Conservation (phyloP, 2,113 vertebrate genomes). For the Nothobranchius kuhntae region DNA sequence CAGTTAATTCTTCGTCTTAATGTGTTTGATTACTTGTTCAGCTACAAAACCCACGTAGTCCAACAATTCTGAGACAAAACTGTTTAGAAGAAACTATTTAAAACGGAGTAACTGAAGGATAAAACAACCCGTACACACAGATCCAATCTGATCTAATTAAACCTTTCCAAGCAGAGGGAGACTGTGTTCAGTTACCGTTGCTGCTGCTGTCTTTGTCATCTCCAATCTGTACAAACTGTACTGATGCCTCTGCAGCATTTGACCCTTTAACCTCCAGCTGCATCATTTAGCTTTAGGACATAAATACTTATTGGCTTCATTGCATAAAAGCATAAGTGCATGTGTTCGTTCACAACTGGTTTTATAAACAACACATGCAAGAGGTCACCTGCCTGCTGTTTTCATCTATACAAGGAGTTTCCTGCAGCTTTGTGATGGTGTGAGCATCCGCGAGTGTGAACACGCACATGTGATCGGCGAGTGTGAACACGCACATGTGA, state of each 20-base stretch:
- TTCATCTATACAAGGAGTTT: background rate
- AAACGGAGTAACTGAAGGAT: background rate
- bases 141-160: constrained; percentile 17
- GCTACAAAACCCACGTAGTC: background rate
- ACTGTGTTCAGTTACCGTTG: constrained; percentile 9
- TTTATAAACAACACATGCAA: constrained; percentile 38
- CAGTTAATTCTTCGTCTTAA: background rate
- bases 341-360: constrained; percentile 38
- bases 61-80: background rate
- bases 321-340: constrained; percentile 51
- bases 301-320: constrained; percentile 34
- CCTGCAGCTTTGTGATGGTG: background rate
- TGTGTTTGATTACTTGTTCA: background rate
- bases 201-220: background rate
- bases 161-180: constrained; percentile 12
- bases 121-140: background rate
- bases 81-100: background rate
- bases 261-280: constrained; percentile 22
- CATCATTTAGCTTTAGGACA: constrained; percentile 30
- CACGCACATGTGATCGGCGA: background rate
- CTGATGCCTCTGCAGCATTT: constrained; percentile 13
- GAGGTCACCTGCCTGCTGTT: background rate
- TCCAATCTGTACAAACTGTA: constrained; percentile 7
- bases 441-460: background rate
- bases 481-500: constrained; percentile 5